Evolutionary conservation across 2,113 vertebrate species (phyloP).

Genomic region (Chunga burmeisteri): DNA sequence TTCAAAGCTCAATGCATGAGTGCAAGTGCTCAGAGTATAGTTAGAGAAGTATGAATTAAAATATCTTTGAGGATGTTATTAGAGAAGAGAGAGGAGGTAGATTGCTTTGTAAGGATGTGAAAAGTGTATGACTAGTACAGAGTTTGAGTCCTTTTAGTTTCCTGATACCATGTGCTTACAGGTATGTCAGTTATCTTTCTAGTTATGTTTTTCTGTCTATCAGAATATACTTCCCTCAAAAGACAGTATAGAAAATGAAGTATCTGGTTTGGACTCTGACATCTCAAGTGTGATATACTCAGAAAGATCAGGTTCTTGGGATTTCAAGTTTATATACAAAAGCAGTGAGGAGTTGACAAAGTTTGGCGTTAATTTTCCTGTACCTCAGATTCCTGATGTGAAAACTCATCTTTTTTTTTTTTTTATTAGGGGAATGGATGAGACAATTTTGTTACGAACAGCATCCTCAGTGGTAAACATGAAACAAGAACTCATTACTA

Average conservation of each 20-base stretch:
- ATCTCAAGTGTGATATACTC: not conserved
- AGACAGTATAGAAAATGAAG: not conserved
- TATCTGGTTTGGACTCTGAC: not conserved
- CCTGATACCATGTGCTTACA: not conserved
- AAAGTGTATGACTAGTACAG: not conserved
- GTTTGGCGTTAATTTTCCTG: not conserved
- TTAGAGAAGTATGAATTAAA: not conserved
- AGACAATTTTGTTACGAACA: not conserved
- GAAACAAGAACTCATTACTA: not conserved
- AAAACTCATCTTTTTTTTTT: not conserved
- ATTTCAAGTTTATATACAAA: not conserved
- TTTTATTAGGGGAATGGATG: not conserved
- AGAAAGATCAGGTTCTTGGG: not conserved
- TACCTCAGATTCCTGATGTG: not conserved
- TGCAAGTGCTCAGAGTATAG: not conserved
- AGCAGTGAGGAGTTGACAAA: not conserved
- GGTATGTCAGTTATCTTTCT: not conserved
- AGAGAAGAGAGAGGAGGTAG: not conserved
- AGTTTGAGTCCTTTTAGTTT: not conserved
- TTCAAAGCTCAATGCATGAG: not conserved
- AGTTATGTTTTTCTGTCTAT: not conserved
- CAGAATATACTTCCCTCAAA: not conserved
- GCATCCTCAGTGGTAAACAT: not conserved
- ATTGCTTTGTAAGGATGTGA: not conserved
- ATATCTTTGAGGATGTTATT: not conserved